Percentiles rank a stretch among this genome's conserved stretches.
Evolutionary conservation across 2,113 vertebrate genomes (phyloP).

Genomic region (Corydoras sp.): DNA sequence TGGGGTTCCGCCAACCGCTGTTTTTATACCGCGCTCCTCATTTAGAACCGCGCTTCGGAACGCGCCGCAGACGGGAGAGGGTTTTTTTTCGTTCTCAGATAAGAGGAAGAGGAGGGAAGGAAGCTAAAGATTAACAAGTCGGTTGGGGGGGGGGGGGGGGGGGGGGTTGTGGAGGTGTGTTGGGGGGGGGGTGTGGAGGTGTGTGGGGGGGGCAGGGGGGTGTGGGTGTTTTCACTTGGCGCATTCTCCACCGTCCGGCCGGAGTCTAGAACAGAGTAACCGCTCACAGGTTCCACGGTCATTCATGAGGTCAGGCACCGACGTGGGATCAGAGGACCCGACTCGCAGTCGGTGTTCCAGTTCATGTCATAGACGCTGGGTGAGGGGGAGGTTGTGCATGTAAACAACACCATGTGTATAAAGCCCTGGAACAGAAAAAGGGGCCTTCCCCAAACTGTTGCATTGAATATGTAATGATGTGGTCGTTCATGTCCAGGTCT

Average conservation of each 20-base stretch:
- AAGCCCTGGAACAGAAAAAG: too few species aligned
- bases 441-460: too few species aligned
- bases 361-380: too few species aligned
- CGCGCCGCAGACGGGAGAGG: conserved; percentile 14
- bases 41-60: conserved; percentile 55
- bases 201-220: too few species aligned
- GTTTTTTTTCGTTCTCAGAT: conserved; percentile 53
- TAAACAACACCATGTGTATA: too few species aligned
- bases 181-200: not conserved
- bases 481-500: too few species aligned
- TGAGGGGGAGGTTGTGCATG: too few species aligned
- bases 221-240: not conserved
- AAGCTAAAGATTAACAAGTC: conserved; percentile 68
- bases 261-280: not conserved
- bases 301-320: too few species aligned
- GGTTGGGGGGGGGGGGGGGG: conserved; percentile 55
- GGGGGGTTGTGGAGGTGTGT: not conserved
- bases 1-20: conserved; percentile 59
- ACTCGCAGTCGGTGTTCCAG: too few species aligned
- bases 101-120: conserved; percentile 49
- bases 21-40: conserved; percentile 60
- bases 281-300: too few species aligned
- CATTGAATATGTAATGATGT: too few species aligned
- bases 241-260: conserved; percentile 12
- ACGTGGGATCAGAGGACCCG: too few species aligned